Evolutionary conservation across 2,797 vertebrate genomes (phyloP).

Genomic region (Siniperca scherzeri): DNA sequence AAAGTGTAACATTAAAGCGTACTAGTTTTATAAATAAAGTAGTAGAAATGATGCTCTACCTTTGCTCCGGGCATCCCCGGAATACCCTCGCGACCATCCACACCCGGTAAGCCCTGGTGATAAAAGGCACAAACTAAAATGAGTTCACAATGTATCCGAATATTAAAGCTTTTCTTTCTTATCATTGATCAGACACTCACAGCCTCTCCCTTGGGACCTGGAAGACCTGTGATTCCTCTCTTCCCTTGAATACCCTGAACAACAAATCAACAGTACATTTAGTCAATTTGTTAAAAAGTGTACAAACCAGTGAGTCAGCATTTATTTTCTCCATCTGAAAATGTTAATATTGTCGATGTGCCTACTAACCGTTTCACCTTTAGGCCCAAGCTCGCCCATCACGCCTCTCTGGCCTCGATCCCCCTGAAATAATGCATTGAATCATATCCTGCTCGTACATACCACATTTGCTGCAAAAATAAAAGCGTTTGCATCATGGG

Average conservation of each 20-base stretch:
- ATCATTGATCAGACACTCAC: constrained; percentile 83
- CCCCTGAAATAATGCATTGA: constrained; percentile 85
- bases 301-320: not conserved
- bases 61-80: constrained; percentile 96
- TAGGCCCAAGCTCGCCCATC: constrained; percentile 92
- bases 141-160: not conserved
- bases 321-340: constrained; percentile 3
- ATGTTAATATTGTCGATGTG: not conserved
- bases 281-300: not conserved
- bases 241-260: constrained; percentile 89
- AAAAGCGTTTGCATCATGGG: constrained; percentile 1
- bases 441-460: not conserved
- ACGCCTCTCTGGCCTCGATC: constrained; percentile 93
- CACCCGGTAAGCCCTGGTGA: constrained; percentile 93
- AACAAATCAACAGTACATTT: constrained; percentile 38
- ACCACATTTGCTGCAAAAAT: not conserved
- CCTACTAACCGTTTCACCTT: constrained; percentile 90
- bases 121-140: constrained; percentile 27
- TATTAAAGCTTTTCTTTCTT: constrained; percentile 13
- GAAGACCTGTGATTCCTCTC: constrained; percentile 94
- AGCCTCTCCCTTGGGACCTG: constrained; percentile 94
- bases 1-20: not conserved
- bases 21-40: not conserved
- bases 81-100: constrained; percentile 94
- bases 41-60: constrained; percentile 81